Conservation (phyloP, 2,113 vertebrate species). For the Blennius ocellaris region DNA sequence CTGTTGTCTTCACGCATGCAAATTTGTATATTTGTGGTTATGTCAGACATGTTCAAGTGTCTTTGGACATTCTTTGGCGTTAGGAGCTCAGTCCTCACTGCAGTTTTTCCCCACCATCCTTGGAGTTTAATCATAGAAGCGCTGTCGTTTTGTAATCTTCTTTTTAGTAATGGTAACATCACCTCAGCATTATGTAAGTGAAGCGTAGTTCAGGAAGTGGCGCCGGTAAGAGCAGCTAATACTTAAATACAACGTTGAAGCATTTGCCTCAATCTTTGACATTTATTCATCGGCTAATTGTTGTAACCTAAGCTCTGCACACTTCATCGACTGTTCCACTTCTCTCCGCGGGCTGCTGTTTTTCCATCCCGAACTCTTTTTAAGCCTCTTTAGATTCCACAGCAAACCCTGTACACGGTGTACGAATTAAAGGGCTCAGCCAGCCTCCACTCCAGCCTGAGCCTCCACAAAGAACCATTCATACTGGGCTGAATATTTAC, state of each 20-base stretch:
- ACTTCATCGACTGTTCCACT: background rate
- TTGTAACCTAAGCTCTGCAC: background rate
- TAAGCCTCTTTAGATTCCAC: slow-evolving; percentile 41
- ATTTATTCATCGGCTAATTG: background rate
- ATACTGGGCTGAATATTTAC: slow-evolving; percentile 45
- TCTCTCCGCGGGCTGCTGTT: background rate
- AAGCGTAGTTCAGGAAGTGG: too few species aligned
- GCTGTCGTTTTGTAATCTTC: too few species aligned
- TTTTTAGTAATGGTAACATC: too few species aligned
- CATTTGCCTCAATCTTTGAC: background rate
- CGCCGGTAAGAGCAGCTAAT: too few species aligned
- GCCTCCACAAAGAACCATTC: slow-evolving; percentile 68
- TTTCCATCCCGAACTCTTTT: slow-evolving; percentile 7
- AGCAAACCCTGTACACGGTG: slow-evolving; percentile 52
- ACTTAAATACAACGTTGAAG: too few species aligned
- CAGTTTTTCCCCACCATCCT: too few species aligned
- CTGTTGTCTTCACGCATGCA: background rate
- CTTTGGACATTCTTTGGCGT: slow-evolving; percentile 7
- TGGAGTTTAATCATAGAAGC: background rate
- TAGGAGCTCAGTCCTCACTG: background rate
- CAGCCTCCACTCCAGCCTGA: slow-evolving; percentile 16
- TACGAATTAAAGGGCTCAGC: slow-evolving; percentile 57
- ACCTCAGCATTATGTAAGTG: too few species aligned
- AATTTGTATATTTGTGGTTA: slow-evolving; percentile 1
- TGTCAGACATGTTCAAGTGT: background rate